Evolutionary conservation across 2,888 invertebrate species (phyloP).

Genomic region (Ceramica pisi): DNA sequence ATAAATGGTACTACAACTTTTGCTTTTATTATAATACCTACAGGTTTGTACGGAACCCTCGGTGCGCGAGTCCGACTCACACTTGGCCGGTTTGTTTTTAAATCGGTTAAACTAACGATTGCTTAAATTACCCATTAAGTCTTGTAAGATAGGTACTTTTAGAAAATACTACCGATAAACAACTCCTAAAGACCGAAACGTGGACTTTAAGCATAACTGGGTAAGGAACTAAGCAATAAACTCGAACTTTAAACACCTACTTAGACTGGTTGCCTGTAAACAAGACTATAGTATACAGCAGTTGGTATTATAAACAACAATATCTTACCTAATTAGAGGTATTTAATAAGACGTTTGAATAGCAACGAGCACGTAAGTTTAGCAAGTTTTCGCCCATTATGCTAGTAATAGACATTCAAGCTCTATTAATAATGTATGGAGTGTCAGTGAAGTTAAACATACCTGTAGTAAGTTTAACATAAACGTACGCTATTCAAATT

Average conservation of each 20-base stretch:
- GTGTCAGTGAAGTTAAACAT: not conserved
- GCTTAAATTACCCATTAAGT: not conserved
- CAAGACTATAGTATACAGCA: not conserved
- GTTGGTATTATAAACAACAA: constrained; percentile 5
- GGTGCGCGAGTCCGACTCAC: too few relatives aligned
- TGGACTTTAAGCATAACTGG: not conserved
- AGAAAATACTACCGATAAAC: not conserved
- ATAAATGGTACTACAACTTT: too few relatives aligned
- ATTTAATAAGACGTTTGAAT: constrained; percentile 17
- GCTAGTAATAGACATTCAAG: not conserved
- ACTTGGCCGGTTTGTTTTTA: too few relatives aligned
- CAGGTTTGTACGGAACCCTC: too few relatives aligned
- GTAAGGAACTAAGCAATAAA: not conserved
- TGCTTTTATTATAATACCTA: too few relatives aligned
- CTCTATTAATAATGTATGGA: constrained; percentile 24
- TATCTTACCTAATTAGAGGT: constrained; percentile 11
- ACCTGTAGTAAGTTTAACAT: not conserved
- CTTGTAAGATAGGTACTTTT: not conserved
- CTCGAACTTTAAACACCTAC: not conserved
- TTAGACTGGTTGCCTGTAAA: not conserved
- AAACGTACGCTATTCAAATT: constrained; percentile 5
- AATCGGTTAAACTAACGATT: too few relatives aligned
- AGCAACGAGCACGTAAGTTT: not conserved
- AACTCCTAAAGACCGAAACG: not conserved
- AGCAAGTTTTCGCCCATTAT: constrained; percentile 17